These are phyloP conservation scores for Eupithecia vulgata DNA, from an alignment of 2,888 invertebrate species.

Conservation along the genomic window DNA sequence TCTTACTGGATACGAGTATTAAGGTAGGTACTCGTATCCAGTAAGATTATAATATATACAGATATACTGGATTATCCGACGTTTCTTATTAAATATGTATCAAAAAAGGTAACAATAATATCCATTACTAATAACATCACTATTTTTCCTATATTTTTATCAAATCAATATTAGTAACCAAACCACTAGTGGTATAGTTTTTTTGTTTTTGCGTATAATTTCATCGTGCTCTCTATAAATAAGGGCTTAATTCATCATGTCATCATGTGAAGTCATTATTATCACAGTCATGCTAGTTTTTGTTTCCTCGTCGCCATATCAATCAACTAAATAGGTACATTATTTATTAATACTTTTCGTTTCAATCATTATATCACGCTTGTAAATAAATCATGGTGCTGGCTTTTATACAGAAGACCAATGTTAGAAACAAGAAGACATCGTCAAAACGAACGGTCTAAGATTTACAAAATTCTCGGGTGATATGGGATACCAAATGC, in stretches of 20 bases:
- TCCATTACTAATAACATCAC: neutral
- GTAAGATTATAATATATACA: neutral
- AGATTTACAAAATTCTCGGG: neutral
- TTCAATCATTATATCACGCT: neutral
- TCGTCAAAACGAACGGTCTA: neutral
- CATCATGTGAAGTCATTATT: too few relatives aligned
- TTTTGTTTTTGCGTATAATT: slow-evolving; percentile 15
- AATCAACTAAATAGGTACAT: slow-evolving; percentile 14
- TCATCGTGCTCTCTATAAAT: slow-evolving; percentile 23
- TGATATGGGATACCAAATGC: neutral
- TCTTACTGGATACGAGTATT: neutral
- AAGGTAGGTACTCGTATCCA: neutral
- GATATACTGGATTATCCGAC: neutral
- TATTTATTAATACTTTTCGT: neutral
- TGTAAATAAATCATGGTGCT: neutral
- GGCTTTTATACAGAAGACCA: neutral
- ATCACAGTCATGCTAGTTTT: too few relatives aligned
- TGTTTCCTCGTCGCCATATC: slow-evolving; percentile 5
- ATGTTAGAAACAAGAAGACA: neutral
- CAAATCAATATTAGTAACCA: neutral
- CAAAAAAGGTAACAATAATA: neutral
- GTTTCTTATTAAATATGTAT: neutral
- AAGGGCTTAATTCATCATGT: too few relatives aligned
- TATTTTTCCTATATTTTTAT: neutral
- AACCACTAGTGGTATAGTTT: neutral